Evolutionary conservation across 2,797 vertebrate genomes (phyloP).

Genomic region (Centroberyx gerrardi): DNA sequence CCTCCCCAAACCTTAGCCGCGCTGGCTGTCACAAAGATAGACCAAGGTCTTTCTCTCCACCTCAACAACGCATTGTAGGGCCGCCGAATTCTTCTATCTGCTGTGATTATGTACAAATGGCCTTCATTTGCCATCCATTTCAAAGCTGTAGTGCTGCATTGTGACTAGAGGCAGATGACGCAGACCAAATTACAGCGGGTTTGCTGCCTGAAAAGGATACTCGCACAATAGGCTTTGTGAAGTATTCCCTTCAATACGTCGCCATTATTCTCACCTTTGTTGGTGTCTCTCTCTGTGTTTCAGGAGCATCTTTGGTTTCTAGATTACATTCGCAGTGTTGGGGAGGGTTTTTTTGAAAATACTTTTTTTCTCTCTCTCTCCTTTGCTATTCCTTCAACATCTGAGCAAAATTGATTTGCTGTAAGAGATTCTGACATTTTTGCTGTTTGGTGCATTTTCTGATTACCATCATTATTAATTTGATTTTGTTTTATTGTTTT

Average conservation of each 20-base stretch:
- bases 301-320: conserved; percentile 81
- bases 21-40: conserved; percentile 80
- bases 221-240: conserved; percentile 86
- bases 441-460: conserved; percentile 38
- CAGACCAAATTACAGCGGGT: conserved; percentile 85
- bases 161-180: conserved; percentile 85
- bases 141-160: conserved; percentile 86
- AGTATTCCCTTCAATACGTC: conserved; percentile 81
- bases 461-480: conserved; percentile 48
- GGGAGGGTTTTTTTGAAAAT: conserved; percentile 56
- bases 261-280: conserved; percentile 84
- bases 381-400: conserved; percentile 52
- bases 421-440: conserved; percentile 20
- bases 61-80: conserved; percentile 83
- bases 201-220: conserved; percentile 85
- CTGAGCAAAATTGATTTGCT: conserved; percentile 52
- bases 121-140: conserved; percentile 87
- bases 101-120: conserved; percentile 87
- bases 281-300: conserved; percentile 82
- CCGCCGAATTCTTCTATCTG: conserved; percentile 83
- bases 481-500: conserved; percentile 40
- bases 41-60: conserved; percentile 86
- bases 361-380: conserved; percentile 68
- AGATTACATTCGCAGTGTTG: conserved; percentile 78
- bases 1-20: conserved; percentile 75